Conservation (phyloP, 2,888 invertebrate species). For the Drosophila leonis region DNA sequence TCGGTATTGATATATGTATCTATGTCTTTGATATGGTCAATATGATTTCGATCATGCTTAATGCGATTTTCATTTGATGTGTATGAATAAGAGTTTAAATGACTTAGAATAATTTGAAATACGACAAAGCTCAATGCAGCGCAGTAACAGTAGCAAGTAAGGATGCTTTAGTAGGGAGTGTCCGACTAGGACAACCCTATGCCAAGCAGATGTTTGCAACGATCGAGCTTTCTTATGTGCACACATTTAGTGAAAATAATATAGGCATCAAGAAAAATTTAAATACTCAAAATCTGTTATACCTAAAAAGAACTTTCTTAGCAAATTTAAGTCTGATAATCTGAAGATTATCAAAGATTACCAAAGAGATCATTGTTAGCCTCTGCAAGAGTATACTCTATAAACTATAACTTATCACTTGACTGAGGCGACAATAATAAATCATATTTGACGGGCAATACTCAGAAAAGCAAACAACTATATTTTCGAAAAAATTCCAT, state of each 20-base stretch:
- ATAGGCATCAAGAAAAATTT: not conserved
- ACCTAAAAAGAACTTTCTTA: not conserved
- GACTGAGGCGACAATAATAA: slow-evolving; percentile 12
- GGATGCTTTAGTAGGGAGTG: not conserved
- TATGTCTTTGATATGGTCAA: too few species aligned
- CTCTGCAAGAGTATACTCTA: not conserved
- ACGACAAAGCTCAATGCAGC: not conserved
- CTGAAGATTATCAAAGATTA: too few species aligned
- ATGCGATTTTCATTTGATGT: not conserved
- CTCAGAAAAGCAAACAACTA: slow-evolving; percentile 4
- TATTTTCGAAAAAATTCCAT: slow-evolving; percentile 3
- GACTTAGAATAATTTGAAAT: too few species aligned
- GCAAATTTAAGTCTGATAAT: fast-evolving
- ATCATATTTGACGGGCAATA: slow-evolving; percentile 19
- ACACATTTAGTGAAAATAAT: not conserved
- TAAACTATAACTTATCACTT: slow-evolving; percentile 12
- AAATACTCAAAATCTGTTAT: too few species aligned
- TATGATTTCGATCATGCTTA: too few species aligned
- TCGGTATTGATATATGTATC: not conserved
- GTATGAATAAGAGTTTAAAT: not conserved
- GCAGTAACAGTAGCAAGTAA: too few species aligned
- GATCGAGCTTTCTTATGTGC: not conserved
- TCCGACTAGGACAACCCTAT: not conserved
- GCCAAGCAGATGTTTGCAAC: not conserved
- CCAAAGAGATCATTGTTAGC: not conserved